Percentiles rank a stretch among this genome's conserved stretches.
These are phyloP conservation scores for Smutsia temminckii DNA, from an alignment of 2,797 vertebrate species.

Conservation along the genomic window DNA sequence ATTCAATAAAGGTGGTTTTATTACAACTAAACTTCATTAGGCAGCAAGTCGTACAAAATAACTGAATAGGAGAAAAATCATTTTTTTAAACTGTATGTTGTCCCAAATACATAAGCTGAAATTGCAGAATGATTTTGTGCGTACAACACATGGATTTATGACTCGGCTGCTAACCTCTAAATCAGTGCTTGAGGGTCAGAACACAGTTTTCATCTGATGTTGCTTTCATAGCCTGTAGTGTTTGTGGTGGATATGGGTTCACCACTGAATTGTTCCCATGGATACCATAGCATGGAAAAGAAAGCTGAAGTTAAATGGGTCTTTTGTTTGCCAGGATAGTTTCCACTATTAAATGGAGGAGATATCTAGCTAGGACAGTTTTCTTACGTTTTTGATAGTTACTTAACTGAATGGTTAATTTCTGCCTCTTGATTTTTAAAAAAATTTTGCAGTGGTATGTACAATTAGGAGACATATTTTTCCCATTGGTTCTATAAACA, in stretches of 20 bases:
- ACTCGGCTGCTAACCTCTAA: not conserved
- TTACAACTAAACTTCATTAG: not conserved
- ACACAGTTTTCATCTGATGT: not conserved
- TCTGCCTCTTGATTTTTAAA: not conserved
- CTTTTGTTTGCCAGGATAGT: not conserved
- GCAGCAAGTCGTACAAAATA: not conserved
- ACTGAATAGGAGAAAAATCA: not conserved
- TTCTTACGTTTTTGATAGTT: not conserved
- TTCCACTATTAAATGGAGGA: not conserved
- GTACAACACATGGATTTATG: not conserved
- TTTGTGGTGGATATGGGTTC: not conserved
- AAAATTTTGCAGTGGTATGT: not conserved
- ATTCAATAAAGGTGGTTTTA: slow-evolving; percentile 17
- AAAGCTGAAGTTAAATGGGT: not conserved
- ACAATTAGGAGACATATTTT: not conserved
- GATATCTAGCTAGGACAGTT: not conserved
- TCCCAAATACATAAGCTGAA: not conserved
- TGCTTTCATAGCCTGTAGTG: not conserved
- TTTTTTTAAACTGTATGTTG: not conserved
- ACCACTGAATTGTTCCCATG: not conserved
- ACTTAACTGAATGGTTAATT: not conserved
- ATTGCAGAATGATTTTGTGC: not conserved
- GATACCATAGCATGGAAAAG: not conserved
- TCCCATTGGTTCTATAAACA: not conserved
- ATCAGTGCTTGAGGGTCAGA: not conserved